Percentiles rank a stretch among this genome's conserved stretches.
Conservation (phyloP, 1,140 invertebrate species). For the Pectinophora gossypiella region DNA sequence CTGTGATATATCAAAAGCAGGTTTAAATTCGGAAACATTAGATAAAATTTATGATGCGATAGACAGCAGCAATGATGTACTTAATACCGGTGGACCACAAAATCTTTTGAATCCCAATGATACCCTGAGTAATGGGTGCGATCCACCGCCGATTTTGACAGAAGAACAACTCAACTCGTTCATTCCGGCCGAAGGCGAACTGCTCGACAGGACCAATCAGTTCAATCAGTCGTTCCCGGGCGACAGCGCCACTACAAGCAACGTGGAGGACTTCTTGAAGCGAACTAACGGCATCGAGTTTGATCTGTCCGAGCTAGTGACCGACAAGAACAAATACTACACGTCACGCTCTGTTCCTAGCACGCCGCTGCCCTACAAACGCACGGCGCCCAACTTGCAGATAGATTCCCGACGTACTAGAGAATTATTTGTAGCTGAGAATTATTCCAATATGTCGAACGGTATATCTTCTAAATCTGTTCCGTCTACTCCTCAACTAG, state of each 20-base stretch:
- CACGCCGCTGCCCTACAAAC: slow-evolving; percentile 77
- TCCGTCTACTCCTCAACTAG: slow-evolving; percentile 78
- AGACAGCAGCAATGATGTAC: slow-evolving; percentile 66
- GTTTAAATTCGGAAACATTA: slow-evolving; percentile 68
- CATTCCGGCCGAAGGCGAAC: slow-evolving; percentile 38
- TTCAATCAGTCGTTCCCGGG: slow-evolving; percentile 47
- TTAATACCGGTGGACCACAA: slow-evolving; percentile 39
- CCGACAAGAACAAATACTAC: slow-evolving; percentile 62
- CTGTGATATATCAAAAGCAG: slow-evolving; percentile 71
- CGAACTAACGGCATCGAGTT: slow-evolving; percentile 63
- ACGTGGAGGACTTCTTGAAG: slow-evolving; percentile 63
- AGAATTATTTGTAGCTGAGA: slow-evolving; percentile 42
- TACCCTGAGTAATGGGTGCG: slow-evolving; percentile 52
- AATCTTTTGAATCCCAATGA: slow-evolving; percentile 45
- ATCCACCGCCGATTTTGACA: slow-evolving; percentile 45
- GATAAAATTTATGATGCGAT: slow-evolving; percentile 74
- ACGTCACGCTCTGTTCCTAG: slow-evolving; percentile 79
- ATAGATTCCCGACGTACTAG: slow-evolving; percentile 52
- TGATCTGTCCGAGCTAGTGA: slow-evolving; percentile 53
- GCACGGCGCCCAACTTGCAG: slow-evolving; percentile 51
- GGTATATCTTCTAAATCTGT: slow-evolving; percentile 78
- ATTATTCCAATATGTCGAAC: slow-evolving; percentile 43
- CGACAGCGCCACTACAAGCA: slow-evolving; percentile 34
- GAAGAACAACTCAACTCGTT: slow-evolving; percentile 52
- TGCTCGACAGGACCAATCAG: slow-evolving; percentile 44